Conservation (phyloP, 2,888 invertebrate species). For the Tetragonula carbonaria region DNA sequence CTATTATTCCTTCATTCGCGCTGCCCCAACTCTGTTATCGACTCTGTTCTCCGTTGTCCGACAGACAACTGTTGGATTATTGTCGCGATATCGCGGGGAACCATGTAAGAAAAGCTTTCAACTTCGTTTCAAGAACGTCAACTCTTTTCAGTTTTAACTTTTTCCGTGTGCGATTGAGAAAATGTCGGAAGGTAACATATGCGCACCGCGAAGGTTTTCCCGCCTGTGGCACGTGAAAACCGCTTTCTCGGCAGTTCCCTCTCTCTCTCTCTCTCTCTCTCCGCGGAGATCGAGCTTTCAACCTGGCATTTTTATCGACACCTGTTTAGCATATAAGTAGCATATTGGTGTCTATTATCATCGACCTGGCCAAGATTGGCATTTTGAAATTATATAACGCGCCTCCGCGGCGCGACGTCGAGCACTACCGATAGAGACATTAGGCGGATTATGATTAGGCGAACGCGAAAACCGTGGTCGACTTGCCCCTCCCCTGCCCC, state of each 20-base stretch:
- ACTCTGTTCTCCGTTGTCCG: not conserved
- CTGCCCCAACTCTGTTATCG: not conserved
- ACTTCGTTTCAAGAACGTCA: no score
- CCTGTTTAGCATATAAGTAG: slow-evolving; percentile 54
- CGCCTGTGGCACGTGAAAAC: slow-evolving; percentile 7
- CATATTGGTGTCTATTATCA: slow-evolving; percentile 35
- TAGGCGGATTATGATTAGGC: slow-evolving; percentile 37
- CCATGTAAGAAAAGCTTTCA: not conserved
- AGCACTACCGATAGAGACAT: slow-evolving; percentile 55
- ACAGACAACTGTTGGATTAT: not conserved
- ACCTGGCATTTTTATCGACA: slow-evolving; percentile 39
- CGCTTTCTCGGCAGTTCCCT: slow-evolving; percentile 6
- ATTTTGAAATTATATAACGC: slow-evolving; percentile 51
- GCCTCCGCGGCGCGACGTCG: slow-evolving; percentile 3
- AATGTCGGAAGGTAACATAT: no score
- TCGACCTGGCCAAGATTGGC: slow-evolving; percentile 24
- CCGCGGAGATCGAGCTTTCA: slow-evolving; percentile 31
- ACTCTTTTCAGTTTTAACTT: no score
- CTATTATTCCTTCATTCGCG: not conserved
- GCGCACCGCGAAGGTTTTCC: slow-evolving; percentile 21
- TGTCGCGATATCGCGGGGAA: not conserved
- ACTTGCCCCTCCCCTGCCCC: not conserved
- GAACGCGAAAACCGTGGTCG: slow-evolving; percentile 28
- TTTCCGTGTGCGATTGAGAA: no score
- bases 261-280: not conserved